phyloP scores from a whole-genome alignment of 2,888 invertebrate species.

The Caenorhabditis becei region DNA sequence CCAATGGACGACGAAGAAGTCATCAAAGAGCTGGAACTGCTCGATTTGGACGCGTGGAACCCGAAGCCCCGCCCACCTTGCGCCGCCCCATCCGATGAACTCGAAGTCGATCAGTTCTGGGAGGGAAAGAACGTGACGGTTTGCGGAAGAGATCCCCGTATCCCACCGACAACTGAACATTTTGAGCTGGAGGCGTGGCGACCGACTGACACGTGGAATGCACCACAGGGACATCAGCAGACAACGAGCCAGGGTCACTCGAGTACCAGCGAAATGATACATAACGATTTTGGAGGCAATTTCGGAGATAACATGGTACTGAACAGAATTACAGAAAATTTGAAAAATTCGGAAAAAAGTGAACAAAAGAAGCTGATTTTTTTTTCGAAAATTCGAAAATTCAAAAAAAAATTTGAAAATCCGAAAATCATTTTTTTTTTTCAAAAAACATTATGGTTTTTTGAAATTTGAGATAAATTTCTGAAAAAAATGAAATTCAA shows the following conservation, averaged over 20 bases:
- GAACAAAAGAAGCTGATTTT: too few species aligned
- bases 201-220: slow-evolving; percentile 48
- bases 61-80: slow-evolving; percentile 42
- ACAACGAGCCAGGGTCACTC: slow-evolving; percentile 17
- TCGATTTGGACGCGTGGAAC: slow-evolving; percentile 60
- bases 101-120: slow-evolving; percentile 53
- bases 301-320: slow-evolving; percentile 55
- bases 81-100: slow-evolving; percentile 45
- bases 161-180: slow-evolving; percentile 37
- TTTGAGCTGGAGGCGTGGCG: slow-evolving; percentile 60
- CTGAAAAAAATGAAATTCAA: too few species aligned
- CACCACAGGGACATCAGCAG: slow-evolving; percentile 14
- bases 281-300: slow-evolving; percentile 53
- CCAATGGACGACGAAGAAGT: slow-evolving; percentile 59
- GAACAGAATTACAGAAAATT: too few species aligned
- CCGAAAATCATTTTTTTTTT: too few species aligned
- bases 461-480: too few species aligned
- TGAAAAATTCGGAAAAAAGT: too few species aligned
- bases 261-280: slow-evolving; percentile 36
- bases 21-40: slow-evolving; percentile 59
- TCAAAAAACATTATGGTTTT: too few species aligned
- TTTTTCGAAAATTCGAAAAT: too few species aligned
- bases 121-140: slow-evolving; percentile 55
- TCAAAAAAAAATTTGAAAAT: too few species aligned
- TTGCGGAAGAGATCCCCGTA: slow-evolving; percentile 55